Evolutionary conservation across 1,140 invertebrate genomes (phyloP).

Genomic region (Aradophagus sp.): DNA sequence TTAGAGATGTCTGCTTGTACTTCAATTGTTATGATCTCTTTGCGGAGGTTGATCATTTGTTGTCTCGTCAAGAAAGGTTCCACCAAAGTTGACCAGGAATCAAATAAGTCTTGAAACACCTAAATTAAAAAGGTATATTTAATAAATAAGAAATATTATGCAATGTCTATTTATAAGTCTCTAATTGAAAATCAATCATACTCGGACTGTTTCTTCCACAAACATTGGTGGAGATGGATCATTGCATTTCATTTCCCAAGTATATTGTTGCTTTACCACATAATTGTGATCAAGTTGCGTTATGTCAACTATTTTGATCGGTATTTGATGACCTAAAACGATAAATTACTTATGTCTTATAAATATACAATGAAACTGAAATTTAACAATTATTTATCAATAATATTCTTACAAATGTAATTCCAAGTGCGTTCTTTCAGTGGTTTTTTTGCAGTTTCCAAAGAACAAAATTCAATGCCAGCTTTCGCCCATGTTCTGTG

Average conservation of each 20-base stretch:
- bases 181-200: no score
- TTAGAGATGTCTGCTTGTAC: slow-evolving; percentile 7
- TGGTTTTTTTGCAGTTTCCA: slow-evolving; percentile 16
- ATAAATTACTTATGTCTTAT: no score
- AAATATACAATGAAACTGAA: no score
- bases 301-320: slow-evolving; percentile 10
- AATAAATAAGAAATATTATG: no score
- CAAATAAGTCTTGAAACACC: slow-evolving; percentile 34
- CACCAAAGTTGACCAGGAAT: slow-evolving; percentile 26
- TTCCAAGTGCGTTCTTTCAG: slow-evolving; percentile 18
- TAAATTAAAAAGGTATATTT: slow-evolving; percentile 7
- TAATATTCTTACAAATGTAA: slow-evolving; percentile 30
- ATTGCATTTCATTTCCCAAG: slow-evolving; percentile 26
- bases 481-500: slow-evolving; percentile 21
- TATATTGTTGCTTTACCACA: neutral
- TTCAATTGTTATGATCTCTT: slow-evolving; percentile 21
- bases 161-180: no score
- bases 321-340: slow-evolving; percentile 21
- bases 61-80: slow-evolving; percentile 21
- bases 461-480: slow-evolving; percentile 22
- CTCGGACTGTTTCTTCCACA: slow-evolving; percentile 20
- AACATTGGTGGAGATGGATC: slow-evolving; percentile 2
- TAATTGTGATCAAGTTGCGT: slow-evolving; percentile 3
- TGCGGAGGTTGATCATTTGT: slow-evolving; percentile 8
- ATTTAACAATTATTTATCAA: no score